These are phyloP conservation scores for Phalacrocorax brasilianus DNA, from an alignment of 2,113 vertebrate genomes.

Conservation along the genomic window DNA sequence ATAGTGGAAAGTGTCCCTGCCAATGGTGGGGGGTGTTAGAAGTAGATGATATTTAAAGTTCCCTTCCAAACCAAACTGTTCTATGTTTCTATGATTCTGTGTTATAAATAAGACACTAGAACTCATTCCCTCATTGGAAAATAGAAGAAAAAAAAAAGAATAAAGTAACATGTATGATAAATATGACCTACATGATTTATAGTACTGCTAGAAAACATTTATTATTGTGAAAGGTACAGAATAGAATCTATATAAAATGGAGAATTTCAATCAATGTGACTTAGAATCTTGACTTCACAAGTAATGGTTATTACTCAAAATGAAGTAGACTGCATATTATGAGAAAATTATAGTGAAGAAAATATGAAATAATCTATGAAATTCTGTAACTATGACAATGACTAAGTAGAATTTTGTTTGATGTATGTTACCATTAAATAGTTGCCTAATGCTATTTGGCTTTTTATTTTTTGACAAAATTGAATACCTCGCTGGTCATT, in stretches of 20 bases:
- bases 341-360: background rate
- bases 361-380: background rate
- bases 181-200: background rate
- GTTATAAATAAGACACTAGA: background rate
- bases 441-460: accelerated
- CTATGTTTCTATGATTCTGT: background rate
- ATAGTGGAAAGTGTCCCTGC: background rate
- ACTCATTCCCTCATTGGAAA: background rate
- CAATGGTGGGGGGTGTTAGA: too few relatives aligned
- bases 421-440: background rate
- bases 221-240: background rate
- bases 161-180: background rate
- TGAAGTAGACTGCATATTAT: background rate
- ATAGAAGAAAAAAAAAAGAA: accelerated
- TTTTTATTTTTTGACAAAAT: background rate
- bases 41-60: background rate
- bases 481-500: background rate
- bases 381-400: background rate
- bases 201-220: background rate
- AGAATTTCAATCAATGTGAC: background rate
- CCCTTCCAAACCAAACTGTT: background rate
- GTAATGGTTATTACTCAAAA: background rate
- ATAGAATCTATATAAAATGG: background rate
- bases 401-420: background rate
- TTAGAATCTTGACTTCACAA: background rate